These are phyloP conservation scores for Trematocara unimaculatum DNA, from an alignment of 2,113 vertebrate genomes.

Conservation along the genomic window DNA sequence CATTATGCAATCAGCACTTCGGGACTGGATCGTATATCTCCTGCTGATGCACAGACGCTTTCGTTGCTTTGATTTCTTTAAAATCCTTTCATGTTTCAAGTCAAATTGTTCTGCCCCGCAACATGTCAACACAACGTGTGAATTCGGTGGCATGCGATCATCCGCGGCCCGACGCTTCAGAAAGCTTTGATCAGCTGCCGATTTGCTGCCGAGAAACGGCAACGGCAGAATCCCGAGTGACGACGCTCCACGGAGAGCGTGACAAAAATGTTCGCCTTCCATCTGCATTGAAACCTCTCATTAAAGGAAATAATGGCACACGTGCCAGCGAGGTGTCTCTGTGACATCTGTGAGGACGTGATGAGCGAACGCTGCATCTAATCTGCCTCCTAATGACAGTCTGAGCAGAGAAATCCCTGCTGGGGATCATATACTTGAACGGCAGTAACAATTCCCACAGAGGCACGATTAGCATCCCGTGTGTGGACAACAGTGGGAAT, in stretches of 20 bases:
- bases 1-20: neutral
- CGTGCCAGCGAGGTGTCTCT: neutral
- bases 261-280: neutral
- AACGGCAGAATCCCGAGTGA: neutral
- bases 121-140: neutral
- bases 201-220: neutral
- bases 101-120: neutral
- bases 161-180: neutral
- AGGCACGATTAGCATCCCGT: neutral
- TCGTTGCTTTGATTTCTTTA: neutral
- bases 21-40: neutral
- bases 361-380: neutral
- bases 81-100: neutral
- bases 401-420: neutral
- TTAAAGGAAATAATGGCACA: neutral
- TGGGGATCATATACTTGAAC: neutral
- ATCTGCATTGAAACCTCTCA: neutral
- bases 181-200: neutral
- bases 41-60: neutral
- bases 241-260: neutral
- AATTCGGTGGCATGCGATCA: neutral
- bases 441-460: accelerated
- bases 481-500: neutral
- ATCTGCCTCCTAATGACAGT: neutral
- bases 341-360: neutral